A percentile compares a stretch with the other conserved stretches of the same genome.
Conservation (phyloP, 1,140 invertebrate genomes). For the Drosophila kohkoa region DNA sequence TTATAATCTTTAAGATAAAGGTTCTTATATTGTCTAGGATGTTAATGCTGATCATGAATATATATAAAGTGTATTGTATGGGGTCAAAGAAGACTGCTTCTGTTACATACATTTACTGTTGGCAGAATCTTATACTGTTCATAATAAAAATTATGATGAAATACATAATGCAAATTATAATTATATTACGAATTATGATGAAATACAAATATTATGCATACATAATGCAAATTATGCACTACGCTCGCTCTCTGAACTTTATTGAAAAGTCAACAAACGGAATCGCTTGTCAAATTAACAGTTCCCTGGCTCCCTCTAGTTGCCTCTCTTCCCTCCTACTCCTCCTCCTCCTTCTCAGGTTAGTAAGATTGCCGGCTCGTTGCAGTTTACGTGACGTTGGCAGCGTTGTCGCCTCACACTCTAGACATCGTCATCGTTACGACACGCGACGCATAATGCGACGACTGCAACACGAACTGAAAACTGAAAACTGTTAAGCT, state of each 20-base stretch:
- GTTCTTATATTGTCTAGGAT: too few relatives aligned
- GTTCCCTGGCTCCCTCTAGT: background rate
- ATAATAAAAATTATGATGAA: too few relatives aligned
- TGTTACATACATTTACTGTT: too few relatives aligned
- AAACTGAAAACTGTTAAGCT: constrained; percentile 43
- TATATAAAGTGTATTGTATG: too few relatives aligned
- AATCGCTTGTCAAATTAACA: constrained; percentile 49
- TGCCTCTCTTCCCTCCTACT: too few relatives aligned
- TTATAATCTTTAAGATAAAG: too few relatives aligned
- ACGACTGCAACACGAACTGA: constrained; percentile 26
- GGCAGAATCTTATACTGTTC: too few relatives aligned
- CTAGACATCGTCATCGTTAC: constrained; percentile 40
- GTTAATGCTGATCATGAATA: too few relatives aligned
- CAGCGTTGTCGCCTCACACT: constrained; percentile 31
- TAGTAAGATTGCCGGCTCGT: constrained; percentile 33
- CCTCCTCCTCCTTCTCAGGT: background rate
- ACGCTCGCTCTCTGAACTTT: constrained; percentile 20
- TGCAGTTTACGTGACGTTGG: constrained; percentile 58
- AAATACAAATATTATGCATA: too few relatives aligned
- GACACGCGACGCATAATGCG: constrained; percentile 74
- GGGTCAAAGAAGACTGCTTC: too few relatives aligned
- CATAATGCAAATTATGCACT: constrained; percentile 10
- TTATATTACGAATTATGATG: too few relatives aligned
- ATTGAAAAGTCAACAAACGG: constrained; percentile 25
- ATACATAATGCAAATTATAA: too few relatives aligned